A percentile compares a stretch with the other conserved stretches of the same genome.
phyloP scores from a whole-genome alignment of 2,113 vertebrate genomes.

The Casuarius casuarius region DNA sequence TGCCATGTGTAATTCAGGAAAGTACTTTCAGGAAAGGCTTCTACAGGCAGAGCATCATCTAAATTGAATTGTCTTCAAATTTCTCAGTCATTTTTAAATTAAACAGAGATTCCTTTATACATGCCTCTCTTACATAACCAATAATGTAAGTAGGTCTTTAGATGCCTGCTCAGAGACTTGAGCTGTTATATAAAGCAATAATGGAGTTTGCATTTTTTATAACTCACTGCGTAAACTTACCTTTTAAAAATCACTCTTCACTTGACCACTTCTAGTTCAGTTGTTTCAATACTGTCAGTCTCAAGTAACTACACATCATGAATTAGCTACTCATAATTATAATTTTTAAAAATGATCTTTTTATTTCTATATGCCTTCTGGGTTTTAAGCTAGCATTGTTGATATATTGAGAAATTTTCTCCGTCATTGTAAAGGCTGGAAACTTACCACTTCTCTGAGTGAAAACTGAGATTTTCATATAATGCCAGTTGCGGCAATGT shows the following conservation, averaged over 20 bases:
- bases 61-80: not conserved
- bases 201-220: not conserved
- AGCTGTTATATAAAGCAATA: not conserved
- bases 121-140: not conserved
- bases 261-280: not conserved
- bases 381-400: not conserved
- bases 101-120: not conserved
- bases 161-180: not conserved
- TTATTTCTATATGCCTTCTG: not conserved
- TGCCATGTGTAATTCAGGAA: not conserved
- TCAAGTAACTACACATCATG: not conserved
- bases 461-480: not conserved
- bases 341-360: not conserved
- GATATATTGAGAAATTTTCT: not conserved
- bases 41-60: not conserved
- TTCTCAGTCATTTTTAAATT: not conserved
- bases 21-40: not conserved
- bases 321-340: not conserved
- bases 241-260: not conserved
- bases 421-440: not conserved
- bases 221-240: not conserved
- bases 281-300: not conserved
- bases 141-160: not conserved
- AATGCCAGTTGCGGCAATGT: not conserved
- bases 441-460: not conserved